Evolutionary conservation across 2,797 vertebrate species (phyloP), one percentile per base, ranked within the genome.

Genomic region (Chiloscyllium punctatum): DNA sequence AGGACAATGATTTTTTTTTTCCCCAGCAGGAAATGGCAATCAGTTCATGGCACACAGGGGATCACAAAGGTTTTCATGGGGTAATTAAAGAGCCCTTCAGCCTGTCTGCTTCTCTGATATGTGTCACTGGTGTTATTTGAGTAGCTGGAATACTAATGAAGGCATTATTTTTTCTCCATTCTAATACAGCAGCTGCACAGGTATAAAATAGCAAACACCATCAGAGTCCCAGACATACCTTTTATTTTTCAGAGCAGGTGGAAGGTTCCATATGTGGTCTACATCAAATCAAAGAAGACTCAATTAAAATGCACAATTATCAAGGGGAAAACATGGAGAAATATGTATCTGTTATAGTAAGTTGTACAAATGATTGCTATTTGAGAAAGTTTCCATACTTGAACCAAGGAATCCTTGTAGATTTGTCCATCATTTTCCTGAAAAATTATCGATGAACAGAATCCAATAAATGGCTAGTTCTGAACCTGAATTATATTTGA

Each of bases 11-110:
- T 92, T 33, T 92, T 23, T 91, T 48, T 84, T 84, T 51, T 62
- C 53, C 27, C n/a, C 37, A 3, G 18, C 68, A 62, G 90, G 37
- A 92, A 66, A n/a, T 68, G 62, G 62, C 66, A 92, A 66, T 92
- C 90, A 92, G 57, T 69, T 37, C n/a, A 92, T 37, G 33, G 33
- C 62, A 92, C 57, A 92, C n/a, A 69, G 68, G 57, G 62, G 90
- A 92, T 92, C 90, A 69, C 90, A 69, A 92, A 68, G 90, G 87
- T 90, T 90, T 66, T 92, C 90, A 21, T 66, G 57, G 90, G 33
- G 90, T 92, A 92, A 92, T 92, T 92, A 92, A 90, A 92, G 90
- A 92, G 57, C 90, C 62, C 90, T 92, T 66, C 62, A 68, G 62
- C 68, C 57, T 68, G 90, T 68, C 90, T 92, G 57, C 86, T 69